Evolutionary conservation across 1,140 invertebrate genomes (phyloP).

Genomic region (Atta texana): DNA sequence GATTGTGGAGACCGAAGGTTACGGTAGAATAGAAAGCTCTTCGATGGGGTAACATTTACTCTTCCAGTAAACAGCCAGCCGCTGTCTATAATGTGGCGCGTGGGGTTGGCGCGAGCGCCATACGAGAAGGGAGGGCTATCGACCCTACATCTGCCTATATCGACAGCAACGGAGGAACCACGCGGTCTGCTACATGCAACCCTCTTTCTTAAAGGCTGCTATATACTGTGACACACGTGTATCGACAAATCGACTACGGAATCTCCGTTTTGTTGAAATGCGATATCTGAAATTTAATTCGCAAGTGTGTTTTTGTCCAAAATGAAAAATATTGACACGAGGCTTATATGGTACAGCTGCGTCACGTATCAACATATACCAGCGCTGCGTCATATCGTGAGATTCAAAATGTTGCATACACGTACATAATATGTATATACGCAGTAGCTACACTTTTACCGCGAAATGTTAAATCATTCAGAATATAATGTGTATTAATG

Average conservation of each 20-base stretch:
- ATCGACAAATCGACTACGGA: background rate
- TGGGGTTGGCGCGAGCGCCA: slow-evolving; percentile 78
- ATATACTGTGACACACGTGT: slow-evolving; percentile 5
- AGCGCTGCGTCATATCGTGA: slow-evolving; percentile 13
- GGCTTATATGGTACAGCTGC: background rate
- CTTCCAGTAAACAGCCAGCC: slow-evolving; percentile 37
- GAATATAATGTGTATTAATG: background rate
- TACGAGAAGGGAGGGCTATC: slow-evolving; percentile 79
- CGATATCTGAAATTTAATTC: background rate
- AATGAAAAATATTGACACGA: background rate
- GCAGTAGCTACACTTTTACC: background rate
- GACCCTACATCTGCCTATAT: slow-evolving; percentile 73
- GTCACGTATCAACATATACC: background rate
- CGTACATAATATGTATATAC: background rate
- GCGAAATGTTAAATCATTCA: slow-evolving; percentile 14
- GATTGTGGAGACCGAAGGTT: background rate
- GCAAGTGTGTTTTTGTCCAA: background rate
- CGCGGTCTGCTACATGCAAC: slow-evolving; percentile 70
- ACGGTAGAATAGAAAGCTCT: background rate
- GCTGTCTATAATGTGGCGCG: slow-evolving; percentile 37
- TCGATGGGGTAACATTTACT: slow-evolving; percentile 10
- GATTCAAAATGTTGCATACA: background rate
- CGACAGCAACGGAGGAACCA: slow-evolving; percentile 71
- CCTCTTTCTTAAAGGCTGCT: slow-evolving; percentile 36
- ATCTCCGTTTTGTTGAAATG: background rate